Percentiles rank a stretch among this genome's conserved stretches.
Conservation (phyloP, 2,797 vertebrate genomes). For the Mallotus villosus region DNA sequence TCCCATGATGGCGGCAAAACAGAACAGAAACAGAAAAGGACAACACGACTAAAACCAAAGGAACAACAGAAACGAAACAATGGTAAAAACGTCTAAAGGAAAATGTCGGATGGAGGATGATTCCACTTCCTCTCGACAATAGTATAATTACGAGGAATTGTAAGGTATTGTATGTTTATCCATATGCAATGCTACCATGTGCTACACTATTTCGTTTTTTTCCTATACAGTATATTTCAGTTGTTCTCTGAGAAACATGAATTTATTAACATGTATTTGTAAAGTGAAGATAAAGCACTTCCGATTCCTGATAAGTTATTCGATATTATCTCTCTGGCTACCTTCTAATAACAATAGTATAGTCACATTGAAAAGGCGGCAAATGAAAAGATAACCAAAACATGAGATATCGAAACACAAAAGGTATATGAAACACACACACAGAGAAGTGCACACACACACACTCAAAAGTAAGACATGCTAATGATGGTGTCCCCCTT, state of each 20-base stretch:
- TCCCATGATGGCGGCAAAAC: conserved; percentile 75
- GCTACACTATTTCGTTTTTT: neutral
- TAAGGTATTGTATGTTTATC: no score
- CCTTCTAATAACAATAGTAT: conserved; percentile 32
- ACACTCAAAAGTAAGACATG: conserved; percentile 53
- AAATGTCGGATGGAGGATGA: conserved; percentile 66
- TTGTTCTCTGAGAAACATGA: neutral
- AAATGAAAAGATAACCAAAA: conserved; percentile 58
- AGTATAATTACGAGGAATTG: neutral
- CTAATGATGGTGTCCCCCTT: conserved; percentile 73
- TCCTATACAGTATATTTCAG: neutral
- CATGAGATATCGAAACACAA: conserved; percentile 56
- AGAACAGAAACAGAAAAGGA: conserved; percentile 72
- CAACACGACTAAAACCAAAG: conserved; percentile 61
- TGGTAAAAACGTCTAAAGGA: conserved; percentile 62
- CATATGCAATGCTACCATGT: neutral
- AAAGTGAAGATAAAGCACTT: no score
- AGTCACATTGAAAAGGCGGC: conserved; percentile 43
- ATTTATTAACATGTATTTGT: neutral
- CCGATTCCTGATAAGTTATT: no score
- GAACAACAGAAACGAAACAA: conserved; percentile 65
- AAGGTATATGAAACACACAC: conserved; percentile 54
- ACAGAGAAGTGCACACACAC: conserved; percentile 28
- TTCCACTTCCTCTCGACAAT: conserved; percentile 14
- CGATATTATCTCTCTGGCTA: conserved; percentile 17